phyloP scores from a whole-genome alignment of 2,113 vertebrate species.

The Anser cygnoides region DNA sequence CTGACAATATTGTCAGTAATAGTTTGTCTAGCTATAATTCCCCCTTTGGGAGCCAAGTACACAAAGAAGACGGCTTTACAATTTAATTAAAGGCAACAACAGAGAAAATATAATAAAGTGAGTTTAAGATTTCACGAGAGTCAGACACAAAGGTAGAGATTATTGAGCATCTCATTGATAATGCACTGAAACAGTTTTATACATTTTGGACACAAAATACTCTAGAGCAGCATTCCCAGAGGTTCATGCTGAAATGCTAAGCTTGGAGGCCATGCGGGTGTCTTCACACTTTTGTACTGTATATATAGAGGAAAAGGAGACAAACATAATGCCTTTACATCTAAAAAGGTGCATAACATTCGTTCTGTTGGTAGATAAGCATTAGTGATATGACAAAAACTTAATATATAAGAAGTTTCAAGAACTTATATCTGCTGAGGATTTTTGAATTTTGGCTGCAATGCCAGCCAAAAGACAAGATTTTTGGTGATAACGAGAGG shows the following conservation, averaged over 20 bases:
- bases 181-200: neutral
- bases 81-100: slow-evolving; percentile 72
- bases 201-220: neutral
- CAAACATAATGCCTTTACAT: neutral
- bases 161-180: neutral
- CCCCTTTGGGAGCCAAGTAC: slow-evolving; percentile 55
- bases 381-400: neutral
- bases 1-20: slow-evolving; percentile 72
- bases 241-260: neutral
- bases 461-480: neutral
- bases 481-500: neutral
- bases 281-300: neutral
- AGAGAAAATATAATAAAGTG: slow-evolving; percentile 41
- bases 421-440: neutral
- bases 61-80: slow-evolving; percentile 53
- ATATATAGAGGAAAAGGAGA: neutral
- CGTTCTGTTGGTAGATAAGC: neutral
- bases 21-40: slow-evolving; percentile 68
- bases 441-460: neutral
- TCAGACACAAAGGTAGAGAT: neutral
- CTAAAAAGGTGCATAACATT: neutral
- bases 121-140: neutral
- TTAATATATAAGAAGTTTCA: neutral
- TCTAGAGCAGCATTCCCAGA: neutral
- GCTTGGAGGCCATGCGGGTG: no score